A percentile compares a stretch with the other conserved stretches of the same genome.
Evolutionary conservation across 1,140 invertebrate species (phyloP).

Genomic region (Drosophila burlai): DNA sequence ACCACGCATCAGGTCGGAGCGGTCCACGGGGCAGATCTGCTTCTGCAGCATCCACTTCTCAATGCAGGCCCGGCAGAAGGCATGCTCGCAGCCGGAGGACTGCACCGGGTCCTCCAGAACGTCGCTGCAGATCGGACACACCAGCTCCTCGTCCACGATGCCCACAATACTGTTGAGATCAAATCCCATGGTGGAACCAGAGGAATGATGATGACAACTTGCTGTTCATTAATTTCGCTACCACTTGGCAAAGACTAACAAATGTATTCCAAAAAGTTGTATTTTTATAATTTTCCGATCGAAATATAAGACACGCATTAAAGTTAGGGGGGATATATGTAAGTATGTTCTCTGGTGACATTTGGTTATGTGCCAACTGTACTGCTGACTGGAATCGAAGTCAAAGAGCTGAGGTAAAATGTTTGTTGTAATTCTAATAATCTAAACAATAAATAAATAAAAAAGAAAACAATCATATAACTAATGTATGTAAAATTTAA

Average conservation of each 20-base stretch:
- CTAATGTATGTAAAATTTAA: too few species aligned
- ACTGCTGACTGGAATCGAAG: not conserved
- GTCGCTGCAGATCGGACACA: conserved; percentile 67
- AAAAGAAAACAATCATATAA: too few species aligned
- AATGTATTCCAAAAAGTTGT: conserved; percentile 35
- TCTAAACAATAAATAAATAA: too few species aligned
- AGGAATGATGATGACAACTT: not conserved
- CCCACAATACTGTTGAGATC: conserved; percentile 59
- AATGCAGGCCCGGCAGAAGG: conserved; percentile 61
- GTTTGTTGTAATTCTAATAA: not conserved
- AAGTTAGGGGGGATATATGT: not conserved
- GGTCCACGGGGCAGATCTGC: conserved; percentile 62
- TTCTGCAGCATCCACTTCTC: conserved; percentile 64
- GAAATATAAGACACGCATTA: conserved; percentile 40
- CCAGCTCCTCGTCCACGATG: conserved; percentile 61
- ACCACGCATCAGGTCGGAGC: conserved; percentile 20
- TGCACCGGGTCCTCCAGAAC: conserved; percentile 68
- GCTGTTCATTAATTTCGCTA: not conserved
- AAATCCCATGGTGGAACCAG: conserved; percentile 49
- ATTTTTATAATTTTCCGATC: conserved; percentile 59
- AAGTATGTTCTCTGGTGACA: conserved; percentile 29
- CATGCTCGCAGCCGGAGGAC: conserved; percentile 59
- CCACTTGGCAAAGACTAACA: not conserved
- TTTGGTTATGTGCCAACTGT: conserved; percentile 18
- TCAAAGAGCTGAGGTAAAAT: not conserved